Percentiles rank a stretch among this genome's conserved stretches.
Evolutionary conservation across 2,797 vertebrate genomes (phyloP).

Genomic region (Parambassis ranga): DNA sequence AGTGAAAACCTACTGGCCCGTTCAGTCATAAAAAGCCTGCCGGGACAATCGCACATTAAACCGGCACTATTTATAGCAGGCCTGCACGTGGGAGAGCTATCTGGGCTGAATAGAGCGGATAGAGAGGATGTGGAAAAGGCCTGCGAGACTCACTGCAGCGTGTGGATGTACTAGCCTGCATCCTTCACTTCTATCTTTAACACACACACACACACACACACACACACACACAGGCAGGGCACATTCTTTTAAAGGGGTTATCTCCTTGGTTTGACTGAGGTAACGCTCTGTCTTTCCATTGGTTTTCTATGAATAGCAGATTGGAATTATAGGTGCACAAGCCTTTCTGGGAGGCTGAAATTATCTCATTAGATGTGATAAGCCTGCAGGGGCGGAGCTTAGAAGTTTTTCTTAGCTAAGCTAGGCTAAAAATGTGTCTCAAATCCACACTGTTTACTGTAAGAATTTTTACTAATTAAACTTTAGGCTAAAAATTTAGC

Average conservation of each 20-base stretch:
- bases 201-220: not conserved
- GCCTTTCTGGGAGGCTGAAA: not conserved
- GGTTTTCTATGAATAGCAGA: conserved; percentile 5
- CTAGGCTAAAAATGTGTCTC: too few relatives aligned
- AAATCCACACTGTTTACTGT: too few relatives aligned
- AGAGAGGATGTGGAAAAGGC: conserved; percentile 38
- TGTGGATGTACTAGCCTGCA: conserved; percentile 5
- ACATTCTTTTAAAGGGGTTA: not conserved
- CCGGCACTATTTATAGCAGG: conserved; percentile 56
- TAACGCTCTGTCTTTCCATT: not conserved
- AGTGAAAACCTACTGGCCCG: conserved; percentile 24
- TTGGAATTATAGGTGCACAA: conserved; percentile 13
- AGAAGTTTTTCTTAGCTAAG: not conserved
- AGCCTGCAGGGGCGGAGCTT: not conserved
- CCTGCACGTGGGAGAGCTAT: conserved; percentile 53
- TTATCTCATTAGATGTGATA: not conserved
- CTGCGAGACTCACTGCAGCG: conserved; percentile 19
- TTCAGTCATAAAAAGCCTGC: conserved; percentile 49
- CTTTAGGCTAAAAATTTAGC: too few relatives aligned
- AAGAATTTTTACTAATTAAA: too few relatives aligned
- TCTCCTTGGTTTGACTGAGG: conserved; percentile 6
- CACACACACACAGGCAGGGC: not conserved
- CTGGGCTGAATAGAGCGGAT: conserved; percentile 44
- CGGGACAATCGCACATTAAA: conserved; percentile 58
- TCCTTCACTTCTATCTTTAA: conserved; percentile 41